Evolutionary conservation across 1,140 invertebrate genomes (phyloP).

Genomic region (Conopomorpha cramerella): DNA sequence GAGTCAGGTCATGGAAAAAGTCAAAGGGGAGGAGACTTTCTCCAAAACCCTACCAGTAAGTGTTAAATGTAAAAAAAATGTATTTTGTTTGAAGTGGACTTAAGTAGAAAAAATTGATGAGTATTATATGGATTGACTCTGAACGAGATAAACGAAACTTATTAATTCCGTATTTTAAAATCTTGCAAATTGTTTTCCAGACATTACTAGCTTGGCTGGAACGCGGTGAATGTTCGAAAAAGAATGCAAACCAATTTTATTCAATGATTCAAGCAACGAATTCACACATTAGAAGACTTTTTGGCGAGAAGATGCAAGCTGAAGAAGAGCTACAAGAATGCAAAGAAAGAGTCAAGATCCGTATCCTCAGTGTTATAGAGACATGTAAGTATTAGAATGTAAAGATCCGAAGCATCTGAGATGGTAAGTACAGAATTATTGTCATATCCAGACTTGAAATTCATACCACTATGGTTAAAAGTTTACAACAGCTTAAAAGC

Average conservation of each 20-base stretch:
- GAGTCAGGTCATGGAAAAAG: conserved; percentile 32
- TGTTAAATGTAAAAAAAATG: too few species aligned
- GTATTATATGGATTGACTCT: too few species aligned
- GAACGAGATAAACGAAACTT: too few species aligned
- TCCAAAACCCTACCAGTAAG: conserved; percentile 26
- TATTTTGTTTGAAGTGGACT: too few species aligned
- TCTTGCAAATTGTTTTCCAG: conserved; percentile 31
- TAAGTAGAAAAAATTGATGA: too few species aligned
- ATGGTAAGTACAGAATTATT: too few species aligned
- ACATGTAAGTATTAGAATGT: conserved; percentile 88
- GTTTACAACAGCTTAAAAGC: too few species aligned
- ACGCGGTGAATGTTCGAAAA: conserved; percentile 87
- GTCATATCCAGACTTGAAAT: too few species aligned
- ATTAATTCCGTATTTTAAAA: conserved; percentile 1
- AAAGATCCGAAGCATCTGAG: too few species aligned
- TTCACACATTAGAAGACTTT: conserved; percentile 82
- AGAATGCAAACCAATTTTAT: conserved; percentile 89
- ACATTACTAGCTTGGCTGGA: conserved; percentile 89
- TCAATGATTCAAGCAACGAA: conserved; percentile 95
- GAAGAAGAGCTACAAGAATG: conserved; percentile 88
- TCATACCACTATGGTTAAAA: too few species aligned
- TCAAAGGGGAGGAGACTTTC: conserved; percentile 41
- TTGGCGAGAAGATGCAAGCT: conserved; percentile 81
- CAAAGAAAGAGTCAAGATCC: conserved; percentile 82
- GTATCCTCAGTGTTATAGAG: conserved; percentile 80